These are phyloP conservation scores for Masticophis lateralis DNA, from an alignment of 2,797 vertebrate genomes.

Conservation along the genomic window DNA sequence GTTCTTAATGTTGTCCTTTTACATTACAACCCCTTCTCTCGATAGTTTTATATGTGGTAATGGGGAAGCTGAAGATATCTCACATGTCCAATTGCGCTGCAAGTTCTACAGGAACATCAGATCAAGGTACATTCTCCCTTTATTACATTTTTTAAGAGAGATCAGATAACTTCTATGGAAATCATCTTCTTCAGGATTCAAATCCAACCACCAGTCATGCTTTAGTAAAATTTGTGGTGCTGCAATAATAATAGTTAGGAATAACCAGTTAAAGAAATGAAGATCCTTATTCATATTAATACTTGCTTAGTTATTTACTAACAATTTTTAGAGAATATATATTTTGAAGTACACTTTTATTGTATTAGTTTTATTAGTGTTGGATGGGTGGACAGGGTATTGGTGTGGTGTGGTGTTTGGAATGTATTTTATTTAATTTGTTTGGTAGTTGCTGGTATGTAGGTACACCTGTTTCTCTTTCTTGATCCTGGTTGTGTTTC, in stretches of 20 bases:
- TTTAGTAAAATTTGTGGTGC: not conserved
- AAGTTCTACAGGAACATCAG: not conserved
- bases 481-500: not conserved
- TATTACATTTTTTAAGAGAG: not conserved
- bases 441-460: not conserved
- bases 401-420: not conserved
- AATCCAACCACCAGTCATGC: not conserved
- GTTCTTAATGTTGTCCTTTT: not conserved
- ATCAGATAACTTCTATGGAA: not conserved
- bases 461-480: not conserved
- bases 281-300: not conserved
- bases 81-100: not conserved
- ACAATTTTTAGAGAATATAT: not conserved
- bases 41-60: not conserved
- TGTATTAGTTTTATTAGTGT: not conserved
- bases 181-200: not conserved
- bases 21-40: not conserved
- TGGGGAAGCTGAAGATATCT: not conserved
- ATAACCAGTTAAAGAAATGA: not conserved
- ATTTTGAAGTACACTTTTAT: not conserved
- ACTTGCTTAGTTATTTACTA: not conserved
- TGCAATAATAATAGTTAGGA: not conserved
- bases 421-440: not conserved
- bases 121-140: not conserved
- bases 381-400: not conserved